Evolutionary conservation across 1,140 invertebrate genomes (phyloP), one percentile per base, ranked within the genome.

Genomic region (Drosophila ironensis): DNA sequence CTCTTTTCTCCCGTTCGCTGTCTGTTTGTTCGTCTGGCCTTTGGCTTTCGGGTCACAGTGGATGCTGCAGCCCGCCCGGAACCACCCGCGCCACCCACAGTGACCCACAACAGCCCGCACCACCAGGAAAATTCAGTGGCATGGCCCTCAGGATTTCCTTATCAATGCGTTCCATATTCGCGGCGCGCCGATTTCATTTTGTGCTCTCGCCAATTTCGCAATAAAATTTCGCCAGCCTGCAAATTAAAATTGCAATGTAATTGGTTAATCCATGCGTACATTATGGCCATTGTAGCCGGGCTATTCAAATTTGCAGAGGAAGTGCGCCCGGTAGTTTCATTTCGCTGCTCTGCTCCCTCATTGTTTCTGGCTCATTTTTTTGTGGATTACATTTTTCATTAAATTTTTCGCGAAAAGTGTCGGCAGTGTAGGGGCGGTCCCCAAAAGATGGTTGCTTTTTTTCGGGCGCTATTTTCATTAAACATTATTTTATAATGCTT

Each of bases 221-320:
- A 88, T 88, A 88, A 88, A 88, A 88, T 88, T 88, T 78, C 74
- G 71, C 73, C 45, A 47, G 71, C 77, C 80, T 86, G 87, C 77
- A 88, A 88, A 88, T 88, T 88, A 88, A 88, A 88, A 88, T 88
- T 88, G 87, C 87, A 88, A 71, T 88, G 77, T 88, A 88, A 88
- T 88, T 88, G 87, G 87, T 88, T 88, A 88, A 88, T 88, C 87
- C 87, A 88, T 80, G 87, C 87, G 81, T 80, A 76, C 74, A 75
- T 82, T 87, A 87, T 72, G 74, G 57, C 67, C 61, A 54, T 67
- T 63, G 56, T 68, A 64, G 30, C 61, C 78, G 52, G 45, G 52
- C 69, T 47, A 72, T 42, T 52, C 60, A 28, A 61, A 72, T 54
- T 63, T 67, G 54, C 67, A 45, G 40, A 72, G 77, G 72, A 81